Conservation (phyloP, 2,888 invertebrate genomes). For the Ectemnius continuus region DNA sequence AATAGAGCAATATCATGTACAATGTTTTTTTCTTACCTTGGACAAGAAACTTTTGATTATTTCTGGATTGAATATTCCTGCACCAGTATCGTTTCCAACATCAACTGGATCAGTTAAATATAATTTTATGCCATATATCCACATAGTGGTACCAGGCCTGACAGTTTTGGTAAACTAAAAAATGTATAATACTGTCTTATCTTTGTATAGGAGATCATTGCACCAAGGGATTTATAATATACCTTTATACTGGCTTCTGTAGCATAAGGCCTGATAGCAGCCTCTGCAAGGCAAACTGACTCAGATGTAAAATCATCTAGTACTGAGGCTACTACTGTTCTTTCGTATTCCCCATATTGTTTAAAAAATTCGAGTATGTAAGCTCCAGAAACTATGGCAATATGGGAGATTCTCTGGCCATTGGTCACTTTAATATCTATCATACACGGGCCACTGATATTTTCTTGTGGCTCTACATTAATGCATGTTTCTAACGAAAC, state of each 20-base stretch:
- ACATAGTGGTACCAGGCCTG: constrained; percentile 69
- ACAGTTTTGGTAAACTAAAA: constrained; percentile 75
- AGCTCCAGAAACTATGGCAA: constrained; percentile 77
- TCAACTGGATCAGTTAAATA: constrained; percentile 62
- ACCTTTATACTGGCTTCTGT: constrained; percentile 73
- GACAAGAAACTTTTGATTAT: constrained; percentile 64
- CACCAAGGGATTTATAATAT: constrained; percentile 8
- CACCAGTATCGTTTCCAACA: constrained; percentile 33
- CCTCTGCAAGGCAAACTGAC: constrained; percentile 72
- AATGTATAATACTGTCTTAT: background rate
- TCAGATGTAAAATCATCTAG: constrained; percentile 75
- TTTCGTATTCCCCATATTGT: constrained; percentile 76
- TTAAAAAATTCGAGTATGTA: constrained; percentile 78
- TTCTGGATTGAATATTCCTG: constrained; percentile 61
- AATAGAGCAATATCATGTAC: constrained; percentile 45
- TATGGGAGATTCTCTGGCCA: constrained; percentile 69
- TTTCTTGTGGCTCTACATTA: constrained; percentile 59
- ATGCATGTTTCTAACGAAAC: constrained; percentile 73
- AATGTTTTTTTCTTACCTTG: constrained; percentile 50
- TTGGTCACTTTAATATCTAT: constrained; percentile 70
- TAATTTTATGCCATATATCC: constrained; percentile 77
- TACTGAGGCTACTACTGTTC: constrained; percentile 73
- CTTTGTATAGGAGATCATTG: background rate
- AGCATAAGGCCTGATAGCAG: constrained; percentile 67
- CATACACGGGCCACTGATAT: constrained; percentile 65